A percentile compares a stretch with the other conserved stretches of the same genome.
These are phyloP conservation scores for Lophotis ruficrista DNA, from an alignment of 2,113 vertebrate genomes.

Conservation along the genomic window DNA sequence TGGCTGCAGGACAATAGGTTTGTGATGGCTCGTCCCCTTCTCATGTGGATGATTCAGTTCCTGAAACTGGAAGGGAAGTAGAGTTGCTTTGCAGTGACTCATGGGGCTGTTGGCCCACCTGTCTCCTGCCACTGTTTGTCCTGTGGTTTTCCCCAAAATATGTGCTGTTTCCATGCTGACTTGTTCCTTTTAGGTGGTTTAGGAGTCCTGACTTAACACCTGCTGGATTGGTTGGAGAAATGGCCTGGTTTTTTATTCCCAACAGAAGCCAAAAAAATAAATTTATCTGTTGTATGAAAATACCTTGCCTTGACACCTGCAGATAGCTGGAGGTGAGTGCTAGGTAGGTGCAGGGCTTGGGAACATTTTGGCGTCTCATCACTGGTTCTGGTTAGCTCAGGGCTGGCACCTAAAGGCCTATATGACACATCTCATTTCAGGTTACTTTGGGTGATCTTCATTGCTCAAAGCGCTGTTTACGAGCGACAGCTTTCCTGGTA, in stretches of 20 bases:
- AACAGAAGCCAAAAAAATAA: not conserved
- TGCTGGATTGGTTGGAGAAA: not conserved
- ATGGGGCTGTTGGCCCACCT: not conserved
- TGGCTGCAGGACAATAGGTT: conserved; percentile 11
- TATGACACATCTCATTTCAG: not conserved
- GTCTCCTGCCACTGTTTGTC: not conserved
- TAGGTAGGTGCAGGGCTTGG: not conserved
- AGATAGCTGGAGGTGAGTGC: not conserved
- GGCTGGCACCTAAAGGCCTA: not conserved
- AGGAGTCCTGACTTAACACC: not conserved
- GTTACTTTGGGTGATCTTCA: not conserved
- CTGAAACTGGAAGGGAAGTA: not conserved
- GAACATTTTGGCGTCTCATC: not conserved
- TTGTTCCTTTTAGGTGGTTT: not conserved
- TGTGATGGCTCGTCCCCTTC: not conserved
- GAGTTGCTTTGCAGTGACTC: not conserved
- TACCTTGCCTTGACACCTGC: not conserved
- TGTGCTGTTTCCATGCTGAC: not conserved
- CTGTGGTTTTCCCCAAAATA: not conserved
- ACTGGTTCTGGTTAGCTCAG: not conserved
- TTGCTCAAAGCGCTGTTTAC: not conserved
- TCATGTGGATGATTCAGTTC: not conserved
- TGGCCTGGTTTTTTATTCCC: not conserved
- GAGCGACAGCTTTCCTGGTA: not conserved
- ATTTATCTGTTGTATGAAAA: not conserved